Evolutionary conservation across 2,888 invertebrate genomes (phyloP).

Genomic region (Dicyrtomina minuta): DNA sequence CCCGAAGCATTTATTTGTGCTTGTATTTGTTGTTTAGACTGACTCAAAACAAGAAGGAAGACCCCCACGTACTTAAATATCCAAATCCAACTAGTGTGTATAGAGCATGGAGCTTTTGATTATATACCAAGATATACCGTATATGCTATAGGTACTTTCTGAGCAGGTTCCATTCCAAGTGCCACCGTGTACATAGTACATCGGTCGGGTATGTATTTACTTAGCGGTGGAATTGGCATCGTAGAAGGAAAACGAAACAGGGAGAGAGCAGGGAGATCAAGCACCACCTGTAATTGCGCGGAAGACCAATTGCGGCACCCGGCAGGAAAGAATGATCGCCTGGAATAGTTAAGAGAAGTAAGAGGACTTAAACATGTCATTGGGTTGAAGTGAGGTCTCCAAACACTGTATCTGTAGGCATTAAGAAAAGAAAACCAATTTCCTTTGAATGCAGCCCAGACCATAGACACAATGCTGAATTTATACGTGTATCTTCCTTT

Average conservation of each 20-base stretch:
- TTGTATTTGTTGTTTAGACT: too few species aligned
- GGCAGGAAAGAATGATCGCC: conserved; percentile 3
- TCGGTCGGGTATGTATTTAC: too few species aligned
- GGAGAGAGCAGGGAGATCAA: neutral
- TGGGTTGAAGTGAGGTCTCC: conserved; percentile 6
- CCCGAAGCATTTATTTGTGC: too few species aligned
- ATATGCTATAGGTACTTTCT: too few species aligned
- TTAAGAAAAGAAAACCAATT: conserved; percentile 24
- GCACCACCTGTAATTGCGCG: conserved; percentile 16
- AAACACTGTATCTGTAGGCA: neutral
- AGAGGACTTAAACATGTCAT: conserved; percentile 28
- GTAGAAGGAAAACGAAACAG: neutral
- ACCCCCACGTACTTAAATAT: too few species aligned
- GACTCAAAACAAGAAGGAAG: too few species aligned
- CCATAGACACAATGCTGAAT: neutral
- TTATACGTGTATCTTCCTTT: neutral
- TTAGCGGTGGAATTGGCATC: too few species aligned
- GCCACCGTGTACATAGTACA: too few species aligned
- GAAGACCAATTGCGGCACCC: conserved; percentile 13
- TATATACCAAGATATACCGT: too few species aligned
- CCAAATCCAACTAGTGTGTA: too few species aligned
- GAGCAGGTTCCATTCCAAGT: too few species aligned
- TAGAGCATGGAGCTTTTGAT: too few species aligned
- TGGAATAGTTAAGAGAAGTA: conserved; percentile 13
- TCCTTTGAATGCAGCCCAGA: conserved; percentile 6